phyloP scores from a whole-genome alignment of 1,140 invertebrate genomes.

The Proctacanthus coquilletti region DNA sequence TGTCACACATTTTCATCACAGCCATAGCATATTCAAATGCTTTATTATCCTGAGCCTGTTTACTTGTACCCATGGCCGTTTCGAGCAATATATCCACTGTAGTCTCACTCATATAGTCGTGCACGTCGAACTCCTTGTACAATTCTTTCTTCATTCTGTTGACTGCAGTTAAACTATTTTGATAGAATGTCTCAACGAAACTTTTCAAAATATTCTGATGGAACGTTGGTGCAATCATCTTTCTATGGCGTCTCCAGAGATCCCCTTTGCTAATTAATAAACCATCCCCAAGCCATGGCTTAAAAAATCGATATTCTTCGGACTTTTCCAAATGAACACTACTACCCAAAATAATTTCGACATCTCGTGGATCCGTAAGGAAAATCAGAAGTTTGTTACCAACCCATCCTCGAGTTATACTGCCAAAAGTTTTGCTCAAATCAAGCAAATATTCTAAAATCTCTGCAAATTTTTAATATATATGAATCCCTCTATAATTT shows the following conservation, averaged over 20 bases:
- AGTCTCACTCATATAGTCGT: slow-evolving; percentile 65
- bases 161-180: slow-evolving; percentile 58
- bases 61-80: slow-evolving; percentile 56
- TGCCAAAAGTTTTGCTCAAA: slow-evolving; percentile 36
- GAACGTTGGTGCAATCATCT: slow-evolving; percentile 86
- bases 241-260: slow-evolving; percentile 73
- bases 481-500: too few relatives aligned
- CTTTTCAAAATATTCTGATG: slow-evolving; percentile 82
- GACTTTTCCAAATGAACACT: slow-evolving; percentile 69
- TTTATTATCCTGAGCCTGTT: slow-evolving; percentile 40
- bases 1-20: slow-evolving; percentile 59
- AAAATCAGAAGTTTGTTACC: slow-evolving; percentile 46
- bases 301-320: slow-evolving; percentile 63
- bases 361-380: slow-evolving; percentile 45
- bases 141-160: slow-evolving; percentile 45
- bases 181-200: slow-evolving; percentile 74
- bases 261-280: slow-evolving; percentile 65
- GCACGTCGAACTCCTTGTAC: slow-evolving; percentile 60
- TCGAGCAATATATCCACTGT: slow-evolving; percentile 79
- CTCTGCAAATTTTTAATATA: slow-evolving; percentile 31
- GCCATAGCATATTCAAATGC: slow-evolving; percentile 55
- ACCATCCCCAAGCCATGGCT: slow-evolving; percentile 81
- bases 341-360: slow-evolving; percentile 53
- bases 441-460: slow-evolving; percentile 30
- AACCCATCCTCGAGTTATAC: slow-evolving; percentile 42